phyloP scores from a whole-genome alignment of 92 coral and sea anemone species.

The Paragorgia papillata region DNA sequence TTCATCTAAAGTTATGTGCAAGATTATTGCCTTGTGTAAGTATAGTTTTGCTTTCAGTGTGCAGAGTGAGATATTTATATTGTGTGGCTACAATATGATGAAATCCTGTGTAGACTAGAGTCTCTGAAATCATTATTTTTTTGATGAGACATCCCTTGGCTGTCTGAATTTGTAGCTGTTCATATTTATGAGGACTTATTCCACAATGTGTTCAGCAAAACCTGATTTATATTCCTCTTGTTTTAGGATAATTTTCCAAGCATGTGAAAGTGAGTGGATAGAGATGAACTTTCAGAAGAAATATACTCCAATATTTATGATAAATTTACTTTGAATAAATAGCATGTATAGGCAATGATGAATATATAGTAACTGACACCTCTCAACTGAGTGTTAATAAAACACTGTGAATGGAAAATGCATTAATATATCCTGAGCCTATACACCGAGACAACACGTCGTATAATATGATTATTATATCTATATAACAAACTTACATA shows the following conservation, averaged over 20 bases:
- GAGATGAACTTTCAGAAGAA: too few relatives aligned
- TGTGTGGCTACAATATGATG: slow-evolving; percentile 17
- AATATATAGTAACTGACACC: slow-evolving; percentile 28
- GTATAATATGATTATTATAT: too few relatives aligned
- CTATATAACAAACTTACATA: too few relatives aligned
- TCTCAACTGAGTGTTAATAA: slow-evolving; percentile 25
- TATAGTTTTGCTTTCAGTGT: too few relatives aligned
- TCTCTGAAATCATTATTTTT: slow-evolving; percentile 25
- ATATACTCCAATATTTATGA: too few relatives aligned
- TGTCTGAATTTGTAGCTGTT: slow-evolving; percentile 39
- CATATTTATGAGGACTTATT: neutral
- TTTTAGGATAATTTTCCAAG: neutral
- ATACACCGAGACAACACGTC: too few relatives aligned
- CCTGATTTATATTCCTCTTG: too few relatives aligned
- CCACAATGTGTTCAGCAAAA: too few relatives aligned
- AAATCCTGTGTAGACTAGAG: slow-evolving; percentile 38
- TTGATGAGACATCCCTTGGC: slow-evolving; percentile 50
- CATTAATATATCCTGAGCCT: slow-evolving; percentile 38
- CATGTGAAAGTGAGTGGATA: neutral
- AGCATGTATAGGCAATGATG: slow-evolving; percentile 36
- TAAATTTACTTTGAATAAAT: too few relatives aligned
- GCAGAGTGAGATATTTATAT: too few relatives aligned
- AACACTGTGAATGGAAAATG: slow-evolving; percentile 25
- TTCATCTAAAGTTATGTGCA: too few relatives aligned
- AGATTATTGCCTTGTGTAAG: too few relatives aligned